Base-by-base conservation (phyloP, 2,113 vertebrate species). In the Struthidea cinerea region DNA sequence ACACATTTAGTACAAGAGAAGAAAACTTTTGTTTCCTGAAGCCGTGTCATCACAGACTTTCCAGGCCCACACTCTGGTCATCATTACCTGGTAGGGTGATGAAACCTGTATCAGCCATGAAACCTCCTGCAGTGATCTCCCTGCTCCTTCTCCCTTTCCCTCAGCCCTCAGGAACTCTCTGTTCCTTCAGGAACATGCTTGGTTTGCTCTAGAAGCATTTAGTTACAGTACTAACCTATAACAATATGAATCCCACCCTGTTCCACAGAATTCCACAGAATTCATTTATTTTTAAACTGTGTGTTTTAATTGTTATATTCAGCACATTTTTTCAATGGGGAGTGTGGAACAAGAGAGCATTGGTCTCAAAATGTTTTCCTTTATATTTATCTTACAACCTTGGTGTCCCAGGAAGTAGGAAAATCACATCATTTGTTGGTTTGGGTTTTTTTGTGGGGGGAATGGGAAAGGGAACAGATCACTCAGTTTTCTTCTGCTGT, bases 281-380 rank as follows among this genome's bases (percentile, higher is more conserved):
- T 20, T 13, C 24, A 30, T 49, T 28, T 60, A 44, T 56, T 84
- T 87, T 84, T 47, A 49, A 52, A 28, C 9, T 5, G 4, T 22
- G 7, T 6, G 9, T 14, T 53, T 60, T 57, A 70, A 32, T 16
- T 50, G 6, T 47, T 55, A 52, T 4, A 39, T 32, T 33, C 39
- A 22, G 9, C 0, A 0, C 0, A 32, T 32, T 52, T 93, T 91
- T 78, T 60, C 16, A 21, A 5, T 16, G 7, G 3, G 5, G 11
- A 73, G 57, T 20, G 20, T 3, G 16, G 17, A 89, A 65, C 0
- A 4, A 42, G 35, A 82, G 6, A 53, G 6, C 5, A 46, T 6
- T 39, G 26, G 13, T 68, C n/a, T 89, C 69, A 47, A 84, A 84
- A 53, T 52, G 3, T 4, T 83, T 67, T 60, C 39, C 18, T 64